Evolutionary conservation across 2,113 vertebrate genomes (phyloP), one percentile per base, ranked within the genome.

Genomic region (Prunella fulvescens): DNA sequence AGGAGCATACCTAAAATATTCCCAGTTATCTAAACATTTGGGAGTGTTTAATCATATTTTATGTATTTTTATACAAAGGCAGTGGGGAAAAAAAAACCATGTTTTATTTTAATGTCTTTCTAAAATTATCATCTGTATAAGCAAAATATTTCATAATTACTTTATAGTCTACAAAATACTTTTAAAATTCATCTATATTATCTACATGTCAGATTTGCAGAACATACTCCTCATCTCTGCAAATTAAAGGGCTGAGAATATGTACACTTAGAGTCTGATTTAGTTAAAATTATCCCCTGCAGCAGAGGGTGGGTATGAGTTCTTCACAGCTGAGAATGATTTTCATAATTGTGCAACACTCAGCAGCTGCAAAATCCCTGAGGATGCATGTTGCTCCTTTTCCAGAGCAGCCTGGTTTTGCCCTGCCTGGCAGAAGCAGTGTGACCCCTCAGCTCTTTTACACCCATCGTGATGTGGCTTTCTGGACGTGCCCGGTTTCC

Each of bases 241-340:
- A 94, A 96, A 96, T 97, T 95, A 94, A 95, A 92, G 77, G 94
- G 87, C 79, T 94, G 94, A 72, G 90, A 90, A 94, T 92, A 90
- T 8, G 89, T 94, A 93, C 74, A 88, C 87, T 95, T 90, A 91
- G 58, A 94, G 91, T 58, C 39, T 94, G 94, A 93, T 96, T 95
- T 95, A 92, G 94, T 95, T 93, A 92, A 97, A 97, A 97, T 97
- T 95, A 95, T 95, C 94, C 87, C 93, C 85, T 95, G 90, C 87
- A 92, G 92, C 88, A 96, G 94, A 92, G 94, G 96, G 95, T 95
- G 95, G 91, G 84, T 90, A 77, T 92, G 79, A 51, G 87, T 93
- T 94, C 82, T 96, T 96, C 85, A 88, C 93, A 97, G 93, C 93
- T 97, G 92, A 95, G 82, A 88, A 96, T 96, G 88, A 96, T 97